Percentiles rank a stretch among this genome's conserved stretches.
phyloP scores from a whole-genome alignment of 2,797 vertebrate genomes.

The Eulemur mongoz region DNA sequence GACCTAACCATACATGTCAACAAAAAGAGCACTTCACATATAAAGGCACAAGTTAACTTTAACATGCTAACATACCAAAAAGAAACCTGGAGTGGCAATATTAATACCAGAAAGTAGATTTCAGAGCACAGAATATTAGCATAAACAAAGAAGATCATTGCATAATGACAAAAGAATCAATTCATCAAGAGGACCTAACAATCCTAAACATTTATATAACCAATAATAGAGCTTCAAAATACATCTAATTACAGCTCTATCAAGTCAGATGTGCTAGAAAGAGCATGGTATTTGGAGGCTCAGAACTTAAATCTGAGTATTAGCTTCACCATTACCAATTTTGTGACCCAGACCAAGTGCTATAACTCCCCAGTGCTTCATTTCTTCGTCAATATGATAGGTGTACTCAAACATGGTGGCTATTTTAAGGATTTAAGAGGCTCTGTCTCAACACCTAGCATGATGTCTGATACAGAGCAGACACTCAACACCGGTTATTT shows the following conservation, averaged over 20 bases:
- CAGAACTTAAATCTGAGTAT: neutral
- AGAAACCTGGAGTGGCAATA: neutral
- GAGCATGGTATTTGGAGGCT: neutral
- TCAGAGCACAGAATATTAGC: neutral
- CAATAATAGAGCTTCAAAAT: neutral
- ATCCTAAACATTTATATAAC: neutral
- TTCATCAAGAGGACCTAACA: neutral
- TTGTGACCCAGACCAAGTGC: neutral
- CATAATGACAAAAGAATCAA: neutral
- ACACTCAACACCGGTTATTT: neutral
- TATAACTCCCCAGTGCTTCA: neutral
- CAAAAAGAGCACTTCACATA: neutral
- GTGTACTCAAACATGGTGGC: neutral
- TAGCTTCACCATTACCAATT: neutral
- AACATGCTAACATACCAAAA: conserved; percentile 11
- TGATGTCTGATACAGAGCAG: neutral
- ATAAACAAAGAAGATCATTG: neutral
- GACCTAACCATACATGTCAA: neutral
- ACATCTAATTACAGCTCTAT: neutral
- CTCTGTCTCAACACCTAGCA: neutral
- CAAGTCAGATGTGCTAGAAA: neutral
- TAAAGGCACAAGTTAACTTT: neutral
- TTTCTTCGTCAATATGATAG: neutral
- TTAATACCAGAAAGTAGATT: neutral
- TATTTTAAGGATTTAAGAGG: neutral